Evolutionary conservation across 1,140 invertebrate species (phyloP).

Genomic region (Leptonema lineaticorne): DNA sequence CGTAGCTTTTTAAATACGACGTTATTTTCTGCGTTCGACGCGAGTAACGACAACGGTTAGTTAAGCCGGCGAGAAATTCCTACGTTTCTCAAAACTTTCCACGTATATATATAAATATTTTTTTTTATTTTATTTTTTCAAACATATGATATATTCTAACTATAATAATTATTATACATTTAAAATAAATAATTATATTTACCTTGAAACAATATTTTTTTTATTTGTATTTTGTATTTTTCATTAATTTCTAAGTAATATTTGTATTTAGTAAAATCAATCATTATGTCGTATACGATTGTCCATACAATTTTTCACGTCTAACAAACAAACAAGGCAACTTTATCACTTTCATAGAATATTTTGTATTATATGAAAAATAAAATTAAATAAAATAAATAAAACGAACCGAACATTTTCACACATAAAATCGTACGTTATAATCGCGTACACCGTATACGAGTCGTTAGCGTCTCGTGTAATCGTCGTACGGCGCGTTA

Average conservation of each 20-base stretch:
- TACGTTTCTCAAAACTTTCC: conserved; percentile 4
- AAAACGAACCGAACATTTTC: not conserved
- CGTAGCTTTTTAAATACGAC: not conserved
- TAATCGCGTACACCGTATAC: too few relatives aligned
- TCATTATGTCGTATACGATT: too few relatives aligned
- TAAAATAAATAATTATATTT: not conserved
- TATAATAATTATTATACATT: not conserved
- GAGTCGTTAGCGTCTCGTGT: too few relatives aligned
- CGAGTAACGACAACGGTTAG: too few relatives aligned
- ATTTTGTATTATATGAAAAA: too few relatives aligned
- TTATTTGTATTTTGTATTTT: not conserved
- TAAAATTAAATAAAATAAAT: too few relatives aligned
- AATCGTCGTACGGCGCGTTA: not conserved
- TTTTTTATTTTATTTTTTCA: not conserved
- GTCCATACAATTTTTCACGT: too few relatives aligned
- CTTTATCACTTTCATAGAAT: too few relatives aligned
- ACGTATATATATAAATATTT: not conserved
- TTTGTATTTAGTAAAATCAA: not conserved
- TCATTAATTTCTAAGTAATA: not conserved
- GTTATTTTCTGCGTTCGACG: too few relatives aligned
- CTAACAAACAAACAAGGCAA: too few relatives aligned
- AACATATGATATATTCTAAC: not conserved
- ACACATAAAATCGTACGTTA: not conserved
- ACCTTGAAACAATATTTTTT: not conserved
- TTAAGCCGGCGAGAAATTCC: too few relatives aligned